Percentiles rank a stretch among this genome's conserved stretches.
These are phyloP conservation scores for Eucera pruinosa DNA, from an alignment of 2,888 invertebrate species.

Conservation along the genomic window DNA sequence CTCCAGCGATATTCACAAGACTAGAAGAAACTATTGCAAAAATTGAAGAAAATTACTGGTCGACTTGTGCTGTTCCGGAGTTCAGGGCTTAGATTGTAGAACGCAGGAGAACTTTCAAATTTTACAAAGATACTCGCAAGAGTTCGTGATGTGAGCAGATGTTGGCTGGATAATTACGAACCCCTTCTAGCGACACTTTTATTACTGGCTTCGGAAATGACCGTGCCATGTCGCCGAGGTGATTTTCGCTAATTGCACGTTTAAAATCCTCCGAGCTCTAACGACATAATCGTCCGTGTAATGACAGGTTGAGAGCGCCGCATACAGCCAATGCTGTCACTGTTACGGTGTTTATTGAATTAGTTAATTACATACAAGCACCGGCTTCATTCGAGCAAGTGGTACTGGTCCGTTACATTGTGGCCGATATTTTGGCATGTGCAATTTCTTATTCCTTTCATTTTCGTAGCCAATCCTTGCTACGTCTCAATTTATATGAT, in stretches of 20 bases:
- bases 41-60: too few species aligned
- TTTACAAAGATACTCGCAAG: too few species aligned
- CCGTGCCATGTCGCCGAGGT: slow-evolving; percentile 51
- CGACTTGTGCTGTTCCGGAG: too few species aligned
- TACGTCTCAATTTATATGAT: slow-evolving; percentile 26
- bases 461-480: not conserved
- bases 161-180: slow-evolving; percentile 36
- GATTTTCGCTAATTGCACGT: slow-evolving; percentile 73
- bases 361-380: slow-evolving; percentile 65
- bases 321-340: slow-evolving; percentile 72
- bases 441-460: slow-evolving; percentile 9
- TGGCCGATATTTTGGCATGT: slow-evolving; percentile 30
- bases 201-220: slow-evolving; percentile 31
- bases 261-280: slow-evolving; percentile 63
- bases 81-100: too few species aligned
- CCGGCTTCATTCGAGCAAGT: slow-evolving; percentile 16
- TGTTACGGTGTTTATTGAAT: slow-evolving; percentile 77
- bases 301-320: slow-evolving; percentile 69
- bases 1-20: too few species aligned
- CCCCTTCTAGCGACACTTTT: slow-evolving; percentile 46
- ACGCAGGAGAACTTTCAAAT: not conserved
- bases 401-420: slow-evolving; percentile 7
- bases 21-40: too few species aligned
- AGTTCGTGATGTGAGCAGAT: slow-evolving; percentile 7
- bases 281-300: slow-evolving; percentile 76